phyloP scores from a whole-genome alignment of 2,888 invertebrate genomes.

The Agelastica alni region DNA sequence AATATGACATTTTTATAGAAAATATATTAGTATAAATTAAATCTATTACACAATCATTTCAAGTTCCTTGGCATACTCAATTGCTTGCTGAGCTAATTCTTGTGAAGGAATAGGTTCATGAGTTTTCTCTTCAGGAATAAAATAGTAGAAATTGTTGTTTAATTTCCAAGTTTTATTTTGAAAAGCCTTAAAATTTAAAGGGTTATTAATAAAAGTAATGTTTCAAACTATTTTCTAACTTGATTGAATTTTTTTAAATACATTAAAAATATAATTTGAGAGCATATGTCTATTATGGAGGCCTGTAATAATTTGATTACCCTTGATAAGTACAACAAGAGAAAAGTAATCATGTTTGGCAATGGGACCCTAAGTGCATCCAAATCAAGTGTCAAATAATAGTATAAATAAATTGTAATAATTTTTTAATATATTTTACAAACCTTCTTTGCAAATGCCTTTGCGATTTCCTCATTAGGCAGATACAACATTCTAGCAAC shows the following conservation, averaged over 20 bases:
- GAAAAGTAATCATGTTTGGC: too few species aligned
- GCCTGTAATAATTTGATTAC: too few species aligned
- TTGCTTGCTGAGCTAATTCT: constrained; percentile 89
- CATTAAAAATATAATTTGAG: too few species aligned
- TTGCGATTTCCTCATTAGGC: constrained; percentile 74
- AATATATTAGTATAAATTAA: constrained; percentile 15
- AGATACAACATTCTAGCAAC: constrained; percentile 90
- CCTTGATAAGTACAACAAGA: too few species aligned
- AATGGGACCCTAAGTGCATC: too few species aligned
- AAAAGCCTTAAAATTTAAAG: constrained; percentile 22
- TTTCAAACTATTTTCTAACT: too few species aligned
- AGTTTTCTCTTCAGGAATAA: constrained; percentile 73
- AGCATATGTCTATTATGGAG: too few species aligned
- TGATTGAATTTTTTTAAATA: too few species aligned
- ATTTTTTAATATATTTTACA: constrained; percentile 23
- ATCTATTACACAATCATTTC: constrained; percentile 94
- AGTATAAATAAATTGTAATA: too few species aligned
- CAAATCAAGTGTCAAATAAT: too few species aligned
- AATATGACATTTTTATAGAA: neutral
- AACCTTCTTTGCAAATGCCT: constrained; percentile 80
- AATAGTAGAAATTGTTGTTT: constrained; percentile 78
- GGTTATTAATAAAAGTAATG: constrained; percentile 4
- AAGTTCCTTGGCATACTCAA: constrained; percentile 95
- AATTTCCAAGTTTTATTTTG: constrained; percentile 82
- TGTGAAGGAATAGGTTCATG: constrained; percentile 85